Conservation (phyloP, 2,113 vertebrate species). For the Dasypus novemcinctus region DNA sequence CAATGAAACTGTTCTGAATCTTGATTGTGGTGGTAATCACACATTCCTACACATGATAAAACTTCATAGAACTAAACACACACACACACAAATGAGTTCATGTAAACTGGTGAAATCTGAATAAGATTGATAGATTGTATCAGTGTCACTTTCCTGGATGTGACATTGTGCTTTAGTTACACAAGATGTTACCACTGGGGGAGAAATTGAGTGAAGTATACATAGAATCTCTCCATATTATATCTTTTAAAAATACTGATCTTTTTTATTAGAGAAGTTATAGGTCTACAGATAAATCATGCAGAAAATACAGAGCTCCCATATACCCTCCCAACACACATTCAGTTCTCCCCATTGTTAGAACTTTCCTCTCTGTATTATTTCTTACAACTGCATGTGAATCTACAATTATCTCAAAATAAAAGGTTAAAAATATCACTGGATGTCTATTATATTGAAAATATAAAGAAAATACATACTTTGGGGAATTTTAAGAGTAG, state of each 20-base stretch:
- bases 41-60: neutral
- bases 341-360: too few species aligned
- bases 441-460: neutral
- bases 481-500: neutral
- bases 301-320: too few species aligned
- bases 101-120: neutral
- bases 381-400: neutral
- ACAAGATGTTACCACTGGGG: neutral
- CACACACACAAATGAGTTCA: neutral
- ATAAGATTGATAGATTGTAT: neutral
- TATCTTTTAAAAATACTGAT: neutral
- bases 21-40: neutral
- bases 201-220: neutral
- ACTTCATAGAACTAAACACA: neutral
- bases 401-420: neutral
- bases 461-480: neutral
- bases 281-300: too few species aligned
- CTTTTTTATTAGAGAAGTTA: too few species aligned
- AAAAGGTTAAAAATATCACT: neutral
- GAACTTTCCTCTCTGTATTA: neutral
- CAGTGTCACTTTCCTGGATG: neutral
- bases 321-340: too few species aligned
- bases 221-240: neutral
- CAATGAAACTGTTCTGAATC: neutral
- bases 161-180: neutral